phyloP scores from a whole-genome alignment of 2,797 vertebrate species.

The Chelidonichthys spinosus region DNA sequence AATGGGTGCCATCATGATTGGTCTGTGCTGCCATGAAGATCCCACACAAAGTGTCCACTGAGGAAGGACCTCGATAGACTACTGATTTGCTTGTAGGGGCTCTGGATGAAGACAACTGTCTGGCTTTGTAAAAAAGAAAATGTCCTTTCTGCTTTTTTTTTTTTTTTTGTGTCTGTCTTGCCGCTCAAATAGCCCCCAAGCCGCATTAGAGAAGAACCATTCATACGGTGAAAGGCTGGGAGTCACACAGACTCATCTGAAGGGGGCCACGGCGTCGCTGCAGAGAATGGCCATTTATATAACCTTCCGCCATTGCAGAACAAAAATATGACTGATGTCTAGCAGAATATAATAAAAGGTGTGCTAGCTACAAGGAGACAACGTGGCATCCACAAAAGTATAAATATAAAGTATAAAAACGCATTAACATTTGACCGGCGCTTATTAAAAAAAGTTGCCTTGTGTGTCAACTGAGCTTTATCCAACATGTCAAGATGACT shows the following conservation, averaged over 20 bases:
- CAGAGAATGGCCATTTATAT: conserved; percentile 70
- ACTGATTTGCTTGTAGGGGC: conserved; percentile 91
- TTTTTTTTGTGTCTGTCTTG: conserved; percentile 54
- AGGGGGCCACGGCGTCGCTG: conserved; percentile 60
- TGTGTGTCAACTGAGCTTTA: conserved; percentile 60
- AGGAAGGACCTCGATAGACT: conserved; percentile 94
- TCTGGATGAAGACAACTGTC: conserved; percentile 94
- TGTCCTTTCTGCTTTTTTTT: conserved; percentile 69
- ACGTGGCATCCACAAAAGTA: not conserved
- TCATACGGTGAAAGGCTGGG: conserved; percentile 78
- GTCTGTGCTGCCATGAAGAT: conserved; percentile 92
- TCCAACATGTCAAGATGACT: conserved; percentile 63
- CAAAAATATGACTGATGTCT: conserved; percentile 34
- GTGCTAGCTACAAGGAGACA: conserved; percentile 13
- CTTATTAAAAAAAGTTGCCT: conserved; percentile 54
- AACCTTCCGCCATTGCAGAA: conserved; percentile 49
- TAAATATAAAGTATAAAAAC: not conserved
- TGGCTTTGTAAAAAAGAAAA: conserved; percentile 77
- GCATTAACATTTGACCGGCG: conserved; percentile 49
- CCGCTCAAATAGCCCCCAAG: conserved; percentile 77
- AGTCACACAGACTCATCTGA: conserved; percentile 76
- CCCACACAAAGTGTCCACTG: conserved; percentile 90
- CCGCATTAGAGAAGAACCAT: conserved; percentile 73
- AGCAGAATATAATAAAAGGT: conserved; percentile 36
- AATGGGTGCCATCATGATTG: conserved; percentile 96